Evolutionary conservation across 2,888 invertebrate genomes (phyloP).

Genomic region (Erebia aethiops): DNA sequence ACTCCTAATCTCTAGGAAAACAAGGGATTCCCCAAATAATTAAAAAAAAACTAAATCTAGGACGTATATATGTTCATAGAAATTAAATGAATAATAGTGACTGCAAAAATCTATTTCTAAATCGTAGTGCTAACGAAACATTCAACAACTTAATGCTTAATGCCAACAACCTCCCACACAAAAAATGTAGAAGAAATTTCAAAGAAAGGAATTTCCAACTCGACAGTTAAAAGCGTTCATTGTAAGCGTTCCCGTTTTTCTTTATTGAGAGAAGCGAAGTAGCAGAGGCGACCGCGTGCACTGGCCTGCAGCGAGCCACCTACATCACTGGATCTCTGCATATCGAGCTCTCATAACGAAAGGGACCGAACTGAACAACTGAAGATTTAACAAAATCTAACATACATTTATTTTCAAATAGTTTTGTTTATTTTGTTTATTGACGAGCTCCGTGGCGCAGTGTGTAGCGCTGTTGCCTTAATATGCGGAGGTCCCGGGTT

Average conservation of each 20-base stretch:
- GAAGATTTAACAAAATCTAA: not conserved
- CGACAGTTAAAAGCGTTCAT: slow-evolving; percentile 31
- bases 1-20: too few relatives aligned
- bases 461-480: too few relatives aligned
- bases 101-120: not conserved
- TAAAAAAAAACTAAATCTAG: too few relatives aligned
- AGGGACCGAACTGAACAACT: slow-evolving; percentile 12
- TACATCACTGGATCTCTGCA: slow-evolving; percentile 35
- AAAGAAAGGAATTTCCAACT: slow-evolving; percentile 25
- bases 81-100: not conserved
- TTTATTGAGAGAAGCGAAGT: slow-evolving; percentile 34
- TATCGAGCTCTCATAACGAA: not conserved
- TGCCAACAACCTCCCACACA: slow-evolving; percentile 16
- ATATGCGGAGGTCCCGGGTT: too few relatives aligned
- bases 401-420: too few relatives aligned
- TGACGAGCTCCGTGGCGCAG: too few relatives aligned
- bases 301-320: slow-evolving; percentile 34
- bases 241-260: slow-evolving; percentile 33
- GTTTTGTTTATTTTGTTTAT: too few relatives aligned
- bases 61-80: too few relatives aligned
- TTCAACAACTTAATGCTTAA: not conserved
- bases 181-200: slow-evolving; percentile 16
- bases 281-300: slow-evolving; percentile 38
- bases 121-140: not conserved
- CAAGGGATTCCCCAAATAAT: too few relatives aligned